Conservation (phyloP, 1,140 invertebrate species). For the Hycleus phaleratus region DNA sequence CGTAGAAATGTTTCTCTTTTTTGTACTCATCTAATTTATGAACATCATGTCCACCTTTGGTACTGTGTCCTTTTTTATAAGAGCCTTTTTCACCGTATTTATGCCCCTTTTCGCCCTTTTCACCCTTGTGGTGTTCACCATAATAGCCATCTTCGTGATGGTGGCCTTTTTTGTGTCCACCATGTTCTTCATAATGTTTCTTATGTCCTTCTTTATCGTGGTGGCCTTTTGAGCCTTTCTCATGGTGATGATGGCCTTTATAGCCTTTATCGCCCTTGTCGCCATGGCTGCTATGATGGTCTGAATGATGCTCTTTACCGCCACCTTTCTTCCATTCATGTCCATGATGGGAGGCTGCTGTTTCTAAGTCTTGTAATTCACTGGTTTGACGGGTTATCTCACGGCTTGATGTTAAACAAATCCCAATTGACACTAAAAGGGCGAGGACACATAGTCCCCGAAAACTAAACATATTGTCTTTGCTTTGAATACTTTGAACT, state of each 20-base stretch:
- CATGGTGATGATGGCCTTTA: slow-evolving; percentile 53
- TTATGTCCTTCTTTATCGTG: slow-evolving; percentile 58
- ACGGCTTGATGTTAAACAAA: slow-evolving; percentile 29
- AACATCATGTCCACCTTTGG: slow-evolving; percentile 57
- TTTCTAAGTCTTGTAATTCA: slow-evolving; percentile 28
- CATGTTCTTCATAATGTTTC: slow-evolving; percentile 56
- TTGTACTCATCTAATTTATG: slow-evolving; percentile 65
- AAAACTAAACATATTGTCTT: slow-evolving; percentile 26
- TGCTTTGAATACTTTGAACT: neutral
- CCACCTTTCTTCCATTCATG: slow-evolving; percentile 46
- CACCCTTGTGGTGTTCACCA: slow-evolving; percentile 58
- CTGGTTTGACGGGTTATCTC: slow-evolving; percentile 33
- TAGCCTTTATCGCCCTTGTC: slow-evolving; percentile 51
- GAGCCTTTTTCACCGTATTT: slow-evolving; percentile 54
- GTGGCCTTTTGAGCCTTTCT: slow-evolving; percentile 59
- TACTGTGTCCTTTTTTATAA: slow-evolving; percentile 57
- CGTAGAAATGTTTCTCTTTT: slow-evolving; percentile 62
- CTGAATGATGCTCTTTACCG: slow-evolving; percentile 49
- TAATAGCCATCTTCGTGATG: slow-evolving; percentile 61
- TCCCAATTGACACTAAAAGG: slow-evolving; percentile 26
- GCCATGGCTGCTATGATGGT: slow-evolving; percentile 50
- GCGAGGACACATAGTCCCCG: slow-evolving; percentile 31
- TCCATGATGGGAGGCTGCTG: slow-evolving; percentile 25
- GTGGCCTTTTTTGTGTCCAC: slow-evolving; percentile 57
- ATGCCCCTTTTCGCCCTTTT: slow-evolving; percentile 55